phyloP scores from a whole-genome alignment of 2,797 vertebrate genomes.

The Pteronotus mesoamericanus region DNA sequence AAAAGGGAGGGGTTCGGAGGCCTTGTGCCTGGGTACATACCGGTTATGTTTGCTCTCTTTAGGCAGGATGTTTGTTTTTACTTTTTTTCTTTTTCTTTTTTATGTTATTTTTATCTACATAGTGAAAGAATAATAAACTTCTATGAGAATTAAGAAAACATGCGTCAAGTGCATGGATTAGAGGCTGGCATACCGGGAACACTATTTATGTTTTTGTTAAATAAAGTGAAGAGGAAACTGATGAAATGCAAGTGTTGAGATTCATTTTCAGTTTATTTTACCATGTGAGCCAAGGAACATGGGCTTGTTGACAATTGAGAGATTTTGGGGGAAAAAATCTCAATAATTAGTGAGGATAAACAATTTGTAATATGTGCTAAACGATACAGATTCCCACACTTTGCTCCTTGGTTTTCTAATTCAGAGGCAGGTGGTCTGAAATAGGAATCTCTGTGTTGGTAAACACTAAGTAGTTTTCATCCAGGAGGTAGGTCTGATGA shows the following conservation, averaged over 20 bases:
- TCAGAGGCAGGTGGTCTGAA: not conserved
- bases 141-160: not conserved
- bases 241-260: not conserved
- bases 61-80: not conserved
- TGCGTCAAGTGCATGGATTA: not conserved
- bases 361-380: not conserved
- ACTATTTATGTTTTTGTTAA: not conserved
- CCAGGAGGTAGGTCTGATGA: not conserved
- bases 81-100: not conserved
- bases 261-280: not conserved
- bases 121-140: not conserved
- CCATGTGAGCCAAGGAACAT: not conserved
- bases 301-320: not conserved
- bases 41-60: not conserved
- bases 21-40: not conserved
- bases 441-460: not conserved
- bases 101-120: not conserved
- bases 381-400: not conserved
- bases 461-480: not conserved
- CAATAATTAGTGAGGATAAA: not conserved
- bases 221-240: not conserved
- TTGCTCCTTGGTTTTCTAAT: not conserved
- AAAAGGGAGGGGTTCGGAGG: rapidly evolving
- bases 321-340: not conserved
- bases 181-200: too few relatives aligned